Evolutionary conservation across 2,113 vertebrate genomes (phyloP).

Genomic region (Callionymus lyra): DNA sequence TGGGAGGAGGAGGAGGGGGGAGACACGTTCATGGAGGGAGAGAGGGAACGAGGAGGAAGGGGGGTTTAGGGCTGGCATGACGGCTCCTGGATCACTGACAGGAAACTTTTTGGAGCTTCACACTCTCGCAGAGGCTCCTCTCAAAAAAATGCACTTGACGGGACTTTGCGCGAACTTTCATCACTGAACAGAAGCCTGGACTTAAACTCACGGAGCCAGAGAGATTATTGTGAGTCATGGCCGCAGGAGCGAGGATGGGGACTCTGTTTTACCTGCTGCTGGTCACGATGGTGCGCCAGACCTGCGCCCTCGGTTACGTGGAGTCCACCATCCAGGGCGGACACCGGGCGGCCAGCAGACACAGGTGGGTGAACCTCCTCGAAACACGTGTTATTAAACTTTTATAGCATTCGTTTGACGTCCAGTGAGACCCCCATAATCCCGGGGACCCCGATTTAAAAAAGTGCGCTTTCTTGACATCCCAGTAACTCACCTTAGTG

Average conservation of each 20-base stretch:
- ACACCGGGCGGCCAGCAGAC: slow-evolving; percentile 62
- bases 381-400: no score
- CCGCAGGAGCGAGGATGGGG: slow-evolving; percentile 38
- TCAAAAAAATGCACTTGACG: slow-evolving; percentile 31
- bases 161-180: slow-evolving; percentile 10
- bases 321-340: slow-evolving; percentile 39
- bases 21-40: neutral
- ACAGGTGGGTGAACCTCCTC: slow-evolving; percentile 50
- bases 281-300: slow-evolving; percentile 17
- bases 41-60: neutral
- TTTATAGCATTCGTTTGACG: no score
- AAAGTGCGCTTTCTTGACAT: no score
- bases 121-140: neutral
- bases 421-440: no score
- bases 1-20: neutral
- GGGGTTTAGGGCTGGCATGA: slow-evolving; percentile 15
- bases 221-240: no score
- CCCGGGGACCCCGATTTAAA: no score
- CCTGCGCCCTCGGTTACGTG: slow-evolving; percentile 42
- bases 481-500: no score
- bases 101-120: slow-evolving; percentile 24
- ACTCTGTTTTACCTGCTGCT: slow-evolving; percentile 34
- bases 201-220: slow-evolving; percentile 6
- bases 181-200: neutral
- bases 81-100: slow-evolving; percentile 22